These are phyloP conservation scores for Pilophorus perplexus DNA, from an alignment of 2,888 invertebrate genomes.

Conservation along the genomic window DNA sequence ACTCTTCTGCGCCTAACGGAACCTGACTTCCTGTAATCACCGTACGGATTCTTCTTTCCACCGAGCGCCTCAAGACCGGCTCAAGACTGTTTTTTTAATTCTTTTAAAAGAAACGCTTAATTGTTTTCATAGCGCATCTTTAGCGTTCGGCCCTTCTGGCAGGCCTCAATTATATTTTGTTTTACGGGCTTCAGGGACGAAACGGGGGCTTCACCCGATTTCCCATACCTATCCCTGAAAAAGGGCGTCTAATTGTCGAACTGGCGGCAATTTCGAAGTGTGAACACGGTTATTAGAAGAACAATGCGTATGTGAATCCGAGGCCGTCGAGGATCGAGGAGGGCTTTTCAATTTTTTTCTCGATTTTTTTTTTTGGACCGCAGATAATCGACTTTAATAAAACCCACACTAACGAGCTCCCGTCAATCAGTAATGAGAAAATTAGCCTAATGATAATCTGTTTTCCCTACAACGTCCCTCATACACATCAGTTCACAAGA, in stretches of 20 bases:
- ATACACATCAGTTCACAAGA: too few relatives aligned
- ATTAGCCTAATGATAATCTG: constrained; percentile 7
- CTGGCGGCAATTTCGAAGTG: constrained; percentile 32
- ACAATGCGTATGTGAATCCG: constrained; percentile 20
- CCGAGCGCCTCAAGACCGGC: too few relatives aligned
- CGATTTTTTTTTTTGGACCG: neutral
- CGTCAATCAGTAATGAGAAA: constrained; percentile 18
- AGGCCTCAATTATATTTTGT: constrained; percentile 21
- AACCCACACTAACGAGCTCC: constrained; percentile 16
- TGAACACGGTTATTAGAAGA: constrained; percentile 24
- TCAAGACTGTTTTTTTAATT: constrained; percentile 6
- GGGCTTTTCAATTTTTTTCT: neutral
- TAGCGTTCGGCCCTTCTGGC: neutral
- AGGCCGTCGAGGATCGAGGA: neutral
- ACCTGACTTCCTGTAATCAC: constrained; percentile 30
- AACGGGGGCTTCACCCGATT: neutral
- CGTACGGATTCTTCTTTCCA: constrained; percentile 4
- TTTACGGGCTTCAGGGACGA: neutral
- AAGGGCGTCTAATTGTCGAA: too few relatives aligned
- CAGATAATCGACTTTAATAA: constrained; percentile 2
- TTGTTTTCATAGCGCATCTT: constrained; percentile 28
- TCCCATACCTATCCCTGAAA: too few relatives aligned
- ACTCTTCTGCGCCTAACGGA: constrained; percentile 10
- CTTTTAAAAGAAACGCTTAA: constrained; percentile 9
- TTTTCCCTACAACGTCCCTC: too few relatives aligned